These are phyloP conservation scores for Aromia moschata DNA, from an alignment of 2,888 invertebrate species.

Conservation along the genomic window DNA sequence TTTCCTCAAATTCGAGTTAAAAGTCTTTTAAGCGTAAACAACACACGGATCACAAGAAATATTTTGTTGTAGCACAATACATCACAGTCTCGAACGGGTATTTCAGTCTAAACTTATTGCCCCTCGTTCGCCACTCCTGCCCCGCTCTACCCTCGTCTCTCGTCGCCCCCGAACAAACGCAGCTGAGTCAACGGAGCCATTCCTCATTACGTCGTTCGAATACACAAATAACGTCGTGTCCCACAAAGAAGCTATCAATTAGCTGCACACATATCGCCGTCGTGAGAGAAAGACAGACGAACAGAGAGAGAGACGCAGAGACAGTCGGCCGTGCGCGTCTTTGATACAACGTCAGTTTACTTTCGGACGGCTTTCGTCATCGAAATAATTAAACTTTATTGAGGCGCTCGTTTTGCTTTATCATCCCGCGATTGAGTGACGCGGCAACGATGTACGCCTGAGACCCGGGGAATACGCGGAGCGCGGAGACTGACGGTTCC, in stretches of 20 bases:
- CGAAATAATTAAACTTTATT: conserved; percentile 16
- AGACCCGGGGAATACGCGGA: not conserved
- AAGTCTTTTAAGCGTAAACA: too few species aligned
- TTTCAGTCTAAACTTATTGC: too few species aligned
- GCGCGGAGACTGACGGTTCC: not conserved
- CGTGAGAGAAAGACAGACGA: too few species aligned
- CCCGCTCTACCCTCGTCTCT: not conserved
- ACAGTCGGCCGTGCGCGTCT: conserved; percentile 4
- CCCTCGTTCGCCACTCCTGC: not conserved
- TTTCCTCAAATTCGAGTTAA: too few species aligned
- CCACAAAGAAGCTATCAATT: conserved; percentile 21
- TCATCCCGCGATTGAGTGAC: conserved; percentile 1
- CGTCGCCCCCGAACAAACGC: conserved; percentile 10
- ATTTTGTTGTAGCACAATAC: too few species aligned
- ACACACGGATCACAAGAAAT: too few species aligned
- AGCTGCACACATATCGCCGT: conserved; percentile 11
- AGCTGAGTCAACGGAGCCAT: conserved; percentile 12
- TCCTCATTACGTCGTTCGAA: conserved; percentile 12
- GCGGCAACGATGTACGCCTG: not conserved
- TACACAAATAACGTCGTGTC: conserved; percentile 18
- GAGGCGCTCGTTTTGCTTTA: conserved; percentile 1
- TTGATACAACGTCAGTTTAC: conserved; percentile 22
- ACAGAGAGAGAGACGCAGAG: too few species aligned
- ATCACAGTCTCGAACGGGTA: too few species aligned
- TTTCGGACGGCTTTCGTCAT: conserved; percentile 17